Base-by-base conservation (phyloP, 2,888 invertebrate species). In the Metellina segmentata region DNA sequence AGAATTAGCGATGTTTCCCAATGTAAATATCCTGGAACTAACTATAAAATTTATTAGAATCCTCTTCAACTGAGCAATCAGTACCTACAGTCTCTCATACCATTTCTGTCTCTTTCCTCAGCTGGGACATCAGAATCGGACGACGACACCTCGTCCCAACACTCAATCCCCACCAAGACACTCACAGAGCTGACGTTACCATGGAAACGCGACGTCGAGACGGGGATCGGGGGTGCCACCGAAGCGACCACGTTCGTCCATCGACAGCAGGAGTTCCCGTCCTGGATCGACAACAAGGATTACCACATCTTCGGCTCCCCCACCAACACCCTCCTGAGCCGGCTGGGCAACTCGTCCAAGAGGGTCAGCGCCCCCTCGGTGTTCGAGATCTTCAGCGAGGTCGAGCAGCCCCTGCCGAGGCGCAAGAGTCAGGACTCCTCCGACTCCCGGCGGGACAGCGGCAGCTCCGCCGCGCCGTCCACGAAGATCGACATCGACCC, bases 241-340 rank as follows among this genome's bases (percentile, higher is more conserved):
- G 96, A 97, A 11, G 95, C 96, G 95, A 19, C 53, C 7, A 96
- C 96, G 1, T 93, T 79, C 94, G 96, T 97, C 94, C 81, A 78
- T 5, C 77, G 81, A 0, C 97, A 97, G 94, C 97, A 97, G 74
- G 98, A 98, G 95, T 98, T 98, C 94, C 98, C 98, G 9, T 97
- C 98, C n/a, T 99, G 98, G 98, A 98, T 98, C 79, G 97, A 98
- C 52, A 98, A 98, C 95, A 98, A 98, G 95, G 98, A 98, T 94
- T 98, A 98, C 95, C 95, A 98, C 94, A 97, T 98, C n/a, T 98
- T 98, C 94, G 97, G 97, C 95, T 98, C 98, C 85, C 98, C 98
- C 4, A 98, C 98, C 11, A 97, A 98, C 85, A 98, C 98, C 89
- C 98, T 98, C 95, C 96, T 98, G 96, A 98, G 90, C 19, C 92